These are phyloP conservation scores for Meloidogyne exigua DNA, from an alignment of 1,140 invertebrate species.

Conservation along the genomic window DNA sequence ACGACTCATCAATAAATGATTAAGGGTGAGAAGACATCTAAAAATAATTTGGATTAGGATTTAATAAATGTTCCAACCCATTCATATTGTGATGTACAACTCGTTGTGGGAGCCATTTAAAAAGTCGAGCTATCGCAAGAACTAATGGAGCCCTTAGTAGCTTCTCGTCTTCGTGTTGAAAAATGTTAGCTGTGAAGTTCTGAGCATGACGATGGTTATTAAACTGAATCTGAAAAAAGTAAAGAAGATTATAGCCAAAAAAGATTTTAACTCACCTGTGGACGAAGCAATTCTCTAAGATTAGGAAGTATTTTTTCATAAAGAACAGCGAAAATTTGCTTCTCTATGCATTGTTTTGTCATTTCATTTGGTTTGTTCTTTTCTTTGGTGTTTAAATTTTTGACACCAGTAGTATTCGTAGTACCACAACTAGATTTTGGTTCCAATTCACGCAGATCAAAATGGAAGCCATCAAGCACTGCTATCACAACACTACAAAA, in stretches of 20 bases:
- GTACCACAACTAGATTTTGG: not conserved
- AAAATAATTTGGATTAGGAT: slow-evolving; percentile 57
- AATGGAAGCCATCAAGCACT: slow-evolving; percentile 88
- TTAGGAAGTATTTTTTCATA: slow-evolving; percentile 43
- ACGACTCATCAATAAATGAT: slow-evolving; percentile 82
- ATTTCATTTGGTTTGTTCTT: slow-evolving; percentile 3
- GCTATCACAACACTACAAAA: slow-evolving; percentile 74
- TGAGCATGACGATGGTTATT: slow-evolving; percentile 11
- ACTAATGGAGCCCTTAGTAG: slow-evolving; percentile 85
- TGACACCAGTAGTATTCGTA: not conserved
- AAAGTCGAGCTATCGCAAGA: slow-evolving; percentile 82
- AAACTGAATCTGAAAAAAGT: slow-evolving; percentile 12
- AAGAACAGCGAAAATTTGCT: slow-evolving; percentile 37
- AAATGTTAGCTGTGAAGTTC: slow-evolving; percentile 28
- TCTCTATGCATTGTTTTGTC: slow-evolving; percentile 13
- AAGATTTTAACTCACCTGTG: slow-evolving; percentile 35
- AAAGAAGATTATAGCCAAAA: not conserved
- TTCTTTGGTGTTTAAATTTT: slow-evolving; percentile 63
- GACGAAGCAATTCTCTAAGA: slow-evolving; percentile 50
- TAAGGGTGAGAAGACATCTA: slow-evolving; percentile 83
- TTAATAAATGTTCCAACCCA: slow-evolving; percentile 18
- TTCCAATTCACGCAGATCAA: slow-evolving; percentile 70
- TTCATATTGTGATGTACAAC: slow-evolving; percentile 77
- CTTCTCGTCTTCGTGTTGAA: slow-evolving; percentile 75
- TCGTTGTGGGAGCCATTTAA: slow-evolving; percentile 78